phyloP scores from a whole-genome alignment of 2,888 invertebrate species.

The Zootermopsis nevadensis region DNA sequence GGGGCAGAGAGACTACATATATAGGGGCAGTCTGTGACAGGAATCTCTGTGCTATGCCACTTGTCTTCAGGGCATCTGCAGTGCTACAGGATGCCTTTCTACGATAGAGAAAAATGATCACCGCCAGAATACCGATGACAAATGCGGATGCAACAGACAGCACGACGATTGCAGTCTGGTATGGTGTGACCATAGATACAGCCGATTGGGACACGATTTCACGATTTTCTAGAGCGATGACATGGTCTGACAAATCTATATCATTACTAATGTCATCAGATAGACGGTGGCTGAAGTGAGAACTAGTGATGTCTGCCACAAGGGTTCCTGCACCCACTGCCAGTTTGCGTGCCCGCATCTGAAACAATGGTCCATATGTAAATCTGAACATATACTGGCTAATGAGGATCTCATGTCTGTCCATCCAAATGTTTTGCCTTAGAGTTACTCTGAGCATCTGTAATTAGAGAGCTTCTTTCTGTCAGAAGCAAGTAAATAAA shows the following conservation, averaged over 20 bases:
- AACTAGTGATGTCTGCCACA: conserved; percentile 72
- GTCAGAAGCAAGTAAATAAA: too few species aligned
- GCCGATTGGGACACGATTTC: conserved; percentile 77
- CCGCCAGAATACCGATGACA: conserved; percentile 80
- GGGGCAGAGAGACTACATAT: conserved; percentile 51
- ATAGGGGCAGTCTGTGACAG: conserved; percentile 44
- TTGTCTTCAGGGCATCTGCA: conserved; percentile 38
- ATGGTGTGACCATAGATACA: conserved; percentile 75
- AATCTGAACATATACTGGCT: conserved; percentile 45
- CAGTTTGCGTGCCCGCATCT: conserved; percentile 66
- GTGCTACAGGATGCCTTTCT: conserved; percentile 62
- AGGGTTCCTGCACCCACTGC: conserved; percentile 62
- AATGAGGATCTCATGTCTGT: not conserved
- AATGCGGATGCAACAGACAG: conserved; percentile 83
- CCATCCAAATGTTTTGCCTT: not conserved
- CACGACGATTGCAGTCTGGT: conserved; percentile 82
- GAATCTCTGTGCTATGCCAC: conserved; percentile 47
- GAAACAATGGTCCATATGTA: conserved; percentile 35
- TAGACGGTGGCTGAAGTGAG: conserved; percentile 71
- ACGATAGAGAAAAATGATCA: conserved; percentile 80
- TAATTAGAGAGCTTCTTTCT: not conserved
- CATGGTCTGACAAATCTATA: conserved; percentile 59
- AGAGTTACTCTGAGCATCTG: not conserved
- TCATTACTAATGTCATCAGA: conserved; percentile 60
- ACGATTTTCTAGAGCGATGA: conserved; percentile 71